Percentiles rank a stretch among this genome's conserved stretches.
Conservation (phyloP, 2,888 invertebrate species). For the Dendrolimus pini region DNA sequence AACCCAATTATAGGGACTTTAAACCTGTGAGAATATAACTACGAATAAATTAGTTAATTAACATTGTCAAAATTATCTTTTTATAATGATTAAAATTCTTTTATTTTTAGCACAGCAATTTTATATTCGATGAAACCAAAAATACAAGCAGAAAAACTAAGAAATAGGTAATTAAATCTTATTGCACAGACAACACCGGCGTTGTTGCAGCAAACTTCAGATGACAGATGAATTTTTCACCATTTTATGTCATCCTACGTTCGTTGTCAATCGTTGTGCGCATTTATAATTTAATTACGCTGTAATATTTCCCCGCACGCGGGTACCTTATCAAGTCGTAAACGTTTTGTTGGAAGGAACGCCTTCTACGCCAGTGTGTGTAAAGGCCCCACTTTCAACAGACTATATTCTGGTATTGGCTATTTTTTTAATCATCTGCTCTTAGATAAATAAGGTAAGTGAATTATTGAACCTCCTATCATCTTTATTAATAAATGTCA, state of each 20-base stretch:
- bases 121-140: too few relatives aligned
- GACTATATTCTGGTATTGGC: slow-evolving; percentile 9
- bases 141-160: too few relatives aligned
- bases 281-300: slow-evolving; percentile 33
- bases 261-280: slow-evolving; percentile 39
- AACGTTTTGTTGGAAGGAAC: slow-evolving; percentile 50
- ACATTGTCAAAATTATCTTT: too few relatives aligned
- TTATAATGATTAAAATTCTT: too few relatives aligned
- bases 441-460: neutral
- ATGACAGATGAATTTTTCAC: slow-evolving; percentile 21
- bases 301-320: slow-evolving; percentile 19
- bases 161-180: slow-evolving; percentile 16
- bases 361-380: slow-evolving; percentile 76
- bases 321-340: slow-evolving; percentile 34
- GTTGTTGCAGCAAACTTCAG: slow-evolving; percentile 39
- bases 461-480: too few relatives aligned
- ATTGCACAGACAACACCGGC: slow-evolving; percentile 24
- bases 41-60: too few relatives aligned
- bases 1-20: slow-evolving; percentile 16
- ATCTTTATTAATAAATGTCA: too few relatives aligned
- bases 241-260: slow-evolving; percentile 30
- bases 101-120: too few relatives aligned
- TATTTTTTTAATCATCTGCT: slow-evolving; percentile 14
- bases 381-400: slow-evolving; percentile 67
- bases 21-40: neutral